A percentile compares a stretch with the other conserved stretches of the same genome.
Evolutionary conservation across 2,113 vertebrate species (phyloP).

Genomic region (Nesogale talazaci): DNA sequence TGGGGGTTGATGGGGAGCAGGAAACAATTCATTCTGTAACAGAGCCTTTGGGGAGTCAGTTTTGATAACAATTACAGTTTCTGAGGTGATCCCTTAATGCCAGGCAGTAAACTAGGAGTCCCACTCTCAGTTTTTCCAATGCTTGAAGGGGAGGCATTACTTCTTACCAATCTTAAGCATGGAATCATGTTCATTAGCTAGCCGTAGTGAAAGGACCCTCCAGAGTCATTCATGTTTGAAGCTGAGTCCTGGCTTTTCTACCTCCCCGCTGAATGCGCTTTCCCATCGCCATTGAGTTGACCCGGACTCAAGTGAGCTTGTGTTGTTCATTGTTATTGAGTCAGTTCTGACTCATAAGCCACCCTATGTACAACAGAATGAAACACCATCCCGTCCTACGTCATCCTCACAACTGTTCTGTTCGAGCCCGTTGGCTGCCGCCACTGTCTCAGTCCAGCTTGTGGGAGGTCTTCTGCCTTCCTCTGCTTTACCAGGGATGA

Average conservation of each 20-base stretch:
- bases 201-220: slow-evolving; percentile 11
- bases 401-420: no score
- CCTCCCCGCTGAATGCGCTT: background rate
- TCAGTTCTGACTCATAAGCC: background rate
- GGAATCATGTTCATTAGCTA: slow-evolving; percentile 9
- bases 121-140: background rate
- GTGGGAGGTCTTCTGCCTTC: no score
- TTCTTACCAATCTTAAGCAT: background rate
- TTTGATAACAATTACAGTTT: background rate
- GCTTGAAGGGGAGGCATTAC: background rate
- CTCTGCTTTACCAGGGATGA: no score
- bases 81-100: background rate
- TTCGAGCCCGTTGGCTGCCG: no score
- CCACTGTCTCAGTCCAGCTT: no score
- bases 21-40: background rate
- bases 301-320: no score
- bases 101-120: background rate
- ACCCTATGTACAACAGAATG: background rate
- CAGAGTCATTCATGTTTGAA: slow-evolving; percentile 2
- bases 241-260: slow-evolving; percentile 27
- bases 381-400: no score
- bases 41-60: slow-evolving; percentile 48
- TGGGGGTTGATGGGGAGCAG: no score
- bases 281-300: background rate
- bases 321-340: background rate